These are phyloP conservation scores for Rhagoletis pomonella DNA, from an alignment of 1,140 invertebrate genomes.

Conservation along the genomic window DNA sequence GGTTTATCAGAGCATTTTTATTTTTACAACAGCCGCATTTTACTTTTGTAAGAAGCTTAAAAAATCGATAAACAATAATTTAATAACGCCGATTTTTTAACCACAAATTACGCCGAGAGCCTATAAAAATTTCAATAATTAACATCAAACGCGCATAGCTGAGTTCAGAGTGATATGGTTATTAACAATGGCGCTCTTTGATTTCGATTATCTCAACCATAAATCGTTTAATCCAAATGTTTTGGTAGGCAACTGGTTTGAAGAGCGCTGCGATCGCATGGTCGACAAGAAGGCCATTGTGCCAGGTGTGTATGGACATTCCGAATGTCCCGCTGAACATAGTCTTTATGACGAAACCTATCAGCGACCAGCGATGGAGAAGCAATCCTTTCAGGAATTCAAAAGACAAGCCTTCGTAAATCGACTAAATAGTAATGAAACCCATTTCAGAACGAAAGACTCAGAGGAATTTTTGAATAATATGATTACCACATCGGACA, in stretches of 20 bases:
- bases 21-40: no score
- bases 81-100: neutral
- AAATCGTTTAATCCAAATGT: slow-evolving; percentile 31
- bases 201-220: slow-evolving; percentile 21
- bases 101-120: neutral
- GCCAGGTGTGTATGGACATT: neutral
- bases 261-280: slow-evolving; percentile 32
- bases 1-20: no score
- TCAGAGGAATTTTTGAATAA: neutral
- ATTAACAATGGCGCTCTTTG: neutral
- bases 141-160: neutral
- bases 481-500: slow-evolving; percentile 8
- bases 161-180: neutral
- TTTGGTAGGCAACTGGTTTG: slow-evolving; percentile 31
- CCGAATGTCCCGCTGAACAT: neutral
- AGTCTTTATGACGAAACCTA: slow-evolving; percentile 1
- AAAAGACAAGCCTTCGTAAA: slow-evolving; percentile 10
- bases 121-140: neutral
- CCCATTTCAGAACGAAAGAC: slow-evolving; percentile 18
- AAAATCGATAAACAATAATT: no score
- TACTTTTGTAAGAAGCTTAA: no score
- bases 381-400: neutral
- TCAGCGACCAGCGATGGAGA: neutral
- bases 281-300: slow-evolving; percentile 28
- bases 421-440: neutral